Base-by-base conservation (phyloP, 2,113 vertebrate species). In the Murina feae region DNA sequence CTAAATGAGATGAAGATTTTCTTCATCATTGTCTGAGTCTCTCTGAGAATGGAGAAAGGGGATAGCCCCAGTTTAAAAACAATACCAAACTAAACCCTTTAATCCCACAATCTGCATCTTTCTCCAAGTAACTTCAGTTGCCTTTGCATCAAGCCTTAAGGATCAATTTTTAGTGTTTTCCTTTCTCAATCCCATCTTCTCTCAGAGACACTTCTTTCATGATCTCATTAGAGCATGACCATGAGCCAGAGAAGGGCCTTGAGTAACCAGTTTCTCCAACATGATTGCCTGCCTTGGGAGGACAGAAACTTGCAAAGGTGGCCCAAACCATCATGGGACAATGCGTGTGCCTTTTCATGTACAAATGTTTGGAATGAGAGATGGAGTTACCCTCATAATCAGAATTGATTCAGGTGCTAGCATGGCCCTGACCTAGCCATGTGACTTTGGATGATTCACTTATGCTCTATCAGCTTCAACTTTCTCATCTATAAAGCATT, bases 1-100 rank as follows among this genome's bases (percentile, higher is more conserved):
- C 82, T 80, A 93, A 90, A 92, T 72, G 60, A 47, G 89, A 81
- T 96, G 68, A 32, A 9, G 25, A 14, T 58, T 42, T n/a, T 85
- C 89, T 68, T 87, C 13, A 9, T 44, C 35, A 47, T 42, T n/a
- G 14, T 51, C 28, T 42, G 32, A 63, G 87, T 53, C 60, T 65
- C 65, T 82, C 96, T 90, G 76, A 90, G 63, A 82, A 82, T 74
- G 30, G 42, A 78, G 23, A 81, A 78, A 72, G 10, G 11, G 30
- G 23, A 32, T 17, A 90, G 42, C 89, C 30, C 58, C 69, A 53
- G 8, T 78, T 94, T 81, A 55, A 86, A 63, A 69, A 42, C 37
- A 30, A 80, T 53, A 75, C 44, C 18, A 92, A 83, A 74, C 32
- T 32, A 25, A 87, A 87, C 20, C 0, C 35, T 5, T 37, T 3